Conservation (phyloP, 37 sponge, comb jelly and placozoan species). For the Petrosia ficiformis region DNA sequence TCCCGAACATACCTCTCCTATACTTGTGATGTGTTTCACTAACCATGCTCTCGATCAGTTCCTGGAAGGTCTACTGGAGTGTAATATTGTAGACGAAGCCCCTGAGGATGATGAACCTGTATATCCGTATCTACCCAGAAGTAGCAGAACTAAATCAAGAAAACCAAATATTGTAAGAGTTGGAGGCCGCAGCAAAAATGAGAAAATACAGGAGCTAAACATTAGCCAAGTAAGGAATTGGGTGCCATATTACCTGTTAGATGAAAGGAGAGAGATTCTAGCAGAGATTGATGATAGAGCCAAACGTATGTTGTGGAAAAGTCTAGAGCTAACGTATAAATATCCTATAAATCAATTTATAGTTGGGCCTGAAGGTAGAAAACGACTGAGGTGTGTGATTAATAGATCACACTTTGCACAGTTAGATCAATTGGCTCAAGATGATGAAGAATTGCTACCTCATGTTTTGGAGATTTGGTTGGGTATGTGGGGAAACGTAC, state of each 20-base stretch:
- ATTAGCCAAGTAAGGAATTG: conserved; percentile 6
- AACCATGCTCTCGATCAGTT: conserved; percentile 98
- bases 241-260: background rate
- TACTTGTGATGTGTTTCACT: conserved; percentile 87
- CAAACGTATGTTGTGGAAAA: background rate
- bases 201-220: conserved; percentile 43
- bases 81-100: background rate
- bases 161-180: conserved; percentile 56
- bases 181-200: conserved; percentile 80
- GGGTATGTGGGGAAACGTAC: background rate
- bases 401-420: background rate
- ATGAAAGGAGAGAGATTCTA: background rate
- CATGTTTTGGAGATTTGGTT: conserved; percentile 2
- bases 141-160: background rate
- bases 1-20: conserved; percentile 48
- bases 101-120: too few species aligned
- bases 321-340: background rate
- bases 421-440: background rate
- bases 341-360: background rate
- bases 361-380: background rate
- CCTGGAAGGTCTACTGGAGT: conserved; percentile 55
- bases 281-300: background rate
- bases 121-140: background rate
- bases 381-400: background rate
- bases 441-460: background rate